Conservation (phyloP, 1,140 invertebrate species). For the Drosophila persimilis region DNA sequence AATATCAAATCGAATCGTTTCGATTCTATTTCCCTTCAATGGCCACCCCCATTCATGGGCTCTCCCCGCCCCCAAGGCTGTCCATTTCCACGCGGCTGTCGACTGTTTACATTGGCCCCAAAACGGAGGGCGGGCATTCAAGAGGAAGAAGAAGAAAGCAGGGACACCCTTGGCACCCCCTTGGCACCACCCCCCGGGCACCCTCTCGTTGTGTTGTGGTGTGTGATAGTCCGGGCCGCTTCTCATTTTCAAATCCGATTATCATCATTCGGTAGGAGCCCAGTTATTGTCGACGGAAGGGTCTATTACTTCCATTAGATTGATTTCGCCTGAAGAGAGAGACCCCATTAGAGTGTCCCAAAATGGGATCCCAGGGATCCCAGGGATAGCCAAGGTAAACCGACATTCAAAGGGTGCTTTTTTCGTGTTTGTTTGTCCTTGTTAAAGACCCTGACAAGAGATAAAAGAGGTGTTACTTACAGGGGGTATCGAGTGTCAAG, state of each 20-base stretch:
- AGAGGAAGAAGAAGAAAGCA: too few relatives aligned
- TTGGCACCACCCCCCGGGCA: slow-evolving; percentile 31
- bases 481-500: too few relatives aligned
- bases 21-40: slow-evolving; percentile 66
- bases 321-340: slow-evolving; percentile 48
- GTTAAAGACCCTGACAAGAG: too few relatives aligned
- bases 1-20: slow-evolving; percentile 68
- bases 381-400: slow-evolving; percentile 36
- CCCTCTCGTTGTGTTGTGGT: slow-evolving; percentile 27
- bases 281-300: slow-evolving; percentile 48
- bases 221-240: slow-evolving; percentile 26
- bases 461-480: too few relatives aligned
- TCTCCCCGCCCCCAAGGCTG: too few relatives aligned
- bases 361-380: not conserved
- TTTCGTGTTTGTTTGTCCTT: slow-evolving; percentile 1
- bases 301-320: slow-evolving; percentile 71
- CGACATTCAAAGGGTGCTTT: slow-evolving; percentile 26
- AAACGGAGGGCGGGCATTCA: slow-evolving; percentile 13
- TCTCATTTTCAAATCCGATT: slow-evolving; percentile 79
- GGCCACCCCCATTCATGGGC: slow-evolving; percentile 20
- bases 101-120: slow-evolving; percentile 56
- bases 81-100: slow-evolving; percentile 3
- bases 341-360: slow-evolving; percentile 35
- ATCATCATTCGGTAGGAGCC: slow-evolving; percentile 73
- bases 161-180: not conserved